These are phyloP conservation scores for Zalophus californianus DNA, from an alignment of 2,797 vertebrate species.

Conservation along the genomic window DNA sequence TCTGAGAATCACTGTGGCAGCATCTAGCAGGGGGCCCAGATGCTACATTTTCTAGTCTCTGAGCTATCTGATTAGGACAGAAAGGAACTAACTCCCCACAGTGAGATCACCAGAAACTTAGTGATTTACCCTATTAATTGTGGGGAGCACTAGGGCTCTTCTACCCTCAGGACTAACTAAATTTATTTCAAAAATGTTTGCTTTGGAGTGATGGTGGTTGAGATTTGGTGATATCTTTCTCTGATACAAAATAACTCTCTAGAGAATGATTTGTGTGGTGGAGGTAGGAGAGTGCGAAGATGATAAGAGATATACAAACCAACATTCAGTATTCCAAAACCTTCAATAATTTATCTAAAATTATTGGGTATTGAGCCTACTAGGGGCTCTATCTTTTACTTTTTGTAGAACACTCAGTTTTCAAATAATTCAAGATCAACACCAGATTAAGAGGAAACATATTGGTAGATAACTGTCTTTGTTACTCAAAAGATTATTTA, in stretches of 20 bases:
- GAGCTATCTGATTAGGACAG: not conserved
- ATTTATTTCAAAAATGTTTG: not conserved
- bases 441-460: not conserved
- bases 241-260: not conserved
- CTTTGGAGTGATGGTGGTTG: not conserved
- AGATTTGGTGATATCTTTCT: not conserved
- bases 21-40: not conserved
- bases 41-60: not conserved
- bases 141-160: not conserved
- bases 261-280: not conserved
- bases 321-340: not conserved
- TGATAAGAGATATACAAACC: not conserved
- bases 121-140: not conserved
- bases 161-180: not conserved
- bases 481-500: not conserved
- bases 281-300: not conserved
- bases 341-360: not conserved
- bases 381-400: not conserved
- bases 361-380: not conserved
- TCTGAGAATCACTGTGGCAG: not conserved
- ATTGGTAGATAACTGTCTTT: not conserved
- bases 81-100: not conserved
- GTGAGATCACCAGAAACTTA: not conserved
- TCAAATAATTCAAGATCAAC: constrained; percentile 41
- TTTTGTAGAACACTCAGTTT: constrained; percentile 10